These are phyloP conservation scores for Apodemus speciosus DNA, from an alignment of 2,113 vertebrate genomes.

Conservation along the genomic window DNA sequence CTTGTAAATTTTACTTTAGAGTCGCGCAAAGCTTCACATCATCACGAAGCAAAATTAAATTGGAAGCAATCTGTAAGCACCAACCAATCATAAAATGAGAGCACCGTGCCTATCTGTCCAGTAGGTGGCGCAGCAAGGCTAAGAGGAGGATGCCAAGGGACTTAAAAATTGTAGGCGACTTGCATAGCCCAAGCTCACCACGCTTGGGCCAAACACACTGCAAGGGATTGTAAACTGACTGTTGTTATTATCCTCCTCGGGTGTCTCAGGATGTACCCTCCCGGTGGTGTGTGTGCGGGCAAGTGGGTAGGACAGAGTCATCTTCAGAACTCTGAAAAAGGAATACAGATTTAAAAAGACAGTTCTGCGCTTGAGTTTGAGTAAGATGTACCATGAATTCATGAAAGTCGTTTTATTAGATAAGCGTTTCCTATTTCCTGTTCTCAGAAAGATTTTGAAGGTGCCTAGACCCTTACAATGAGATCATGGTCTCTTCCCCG, in stretches of 20 bases:
- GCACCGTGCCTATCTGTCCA: not conserved
- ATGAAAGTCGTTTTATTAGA: not conserved
- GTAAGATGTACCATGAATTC: not conserved
- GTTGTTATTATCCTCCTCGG: not conserved
- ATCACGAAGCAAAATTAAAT: constrained; percentile 12
- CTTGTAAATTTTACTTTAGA: not conserved
- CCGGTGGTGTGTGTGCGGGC: not conserved
- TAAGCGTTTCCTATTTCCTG: not conserved
- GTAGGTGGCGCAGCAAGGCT: constrained; percentile 59
- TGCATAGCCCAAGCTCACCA: not conserved
- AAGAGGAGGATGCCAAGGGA: not conserved
- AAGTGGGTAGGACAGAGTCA: not conserved
- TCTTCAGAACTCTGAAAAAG: constrained; percentile 8
- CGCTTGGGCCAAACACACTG: not conserved
- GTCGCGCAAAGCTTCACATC: not conserved
- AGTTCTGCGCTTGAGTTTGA: not conserved
- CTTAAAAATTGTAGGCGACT: not conserved
- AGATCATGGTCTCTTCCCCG: not conserved
- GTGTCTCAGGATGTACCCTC: not conserved
- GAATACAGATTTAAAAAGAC: not conserved
- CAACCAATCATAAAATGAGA: not conserved
- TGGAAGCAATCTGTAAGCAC: constrained; percentile 1
- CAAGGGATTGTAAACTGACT: not conserved
- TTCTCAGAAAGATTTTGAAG: not conserved
- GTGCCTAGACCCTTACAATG: not conserved